Evolutionary conservation across 1,140 invertebrate genomes (phyloP).

Genomic region (Fragariocoptes setiger): DNA sequence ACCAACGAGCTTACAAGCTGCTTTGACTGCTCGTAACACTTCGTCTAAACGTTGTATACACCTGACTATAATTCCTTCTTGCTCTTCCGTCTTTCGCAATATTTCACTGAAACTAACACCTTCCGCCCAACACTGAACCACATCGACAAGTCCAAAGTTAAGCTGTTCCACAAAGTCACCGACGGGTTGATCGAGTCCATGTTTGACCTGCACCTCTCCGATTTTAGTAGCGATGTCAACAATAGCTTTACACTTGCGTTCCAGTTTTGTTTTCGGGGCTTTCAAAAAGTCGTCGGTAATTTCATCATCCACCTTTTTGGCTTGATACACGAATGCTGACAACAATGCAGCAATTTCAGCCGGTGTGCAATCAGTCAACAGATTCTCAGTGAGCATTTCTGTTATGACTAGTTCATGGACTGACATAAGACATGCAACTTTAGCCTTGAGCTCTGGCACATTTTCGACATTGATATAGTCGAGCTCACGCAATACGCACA

Average conservation of each 20-base stretch:
- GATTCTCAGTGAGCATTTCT: constrained; percentile 72
- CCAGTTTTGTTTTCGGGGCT: constrained; percentile 8
- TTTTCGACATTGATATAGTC: constrained; percentile 32
- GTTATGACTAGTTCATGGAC: constrained; percentile 70
- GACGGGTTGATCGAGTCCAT: constrained; percentile 21
- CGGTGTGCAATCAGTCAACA: constrained; percentile 45
- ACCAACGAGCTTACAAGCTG: constrained; percentile 67
- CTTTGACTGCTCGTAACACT: constrained; percentile 57
- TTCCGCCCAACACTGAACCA: constrained; percentile 80
- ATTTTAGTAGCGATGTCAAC: constrained; percentile 21
- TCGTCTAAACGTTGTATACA: constrained; percentile 89
- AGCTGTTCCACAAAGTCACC: constrained; percentile 28
- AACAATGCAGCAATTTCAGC: constrained; percentile 70
- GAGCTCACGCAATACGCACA: constrained; percentile 41
- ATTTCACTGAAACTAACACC: constrained; percentile 51
- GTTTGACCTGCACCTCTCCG: constrained; percentile 21
- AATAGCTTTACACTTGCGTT: constrained; percentile 12
- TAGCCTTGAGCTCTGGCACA: constrained; percentile 45
- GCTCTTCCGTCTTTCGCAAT: constrained; percentile 56
- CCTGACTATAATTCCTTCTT: constrained; percentile 89
- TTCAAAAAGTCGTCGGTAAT: constrained; percentile 8
- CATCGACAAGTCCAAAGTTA: constrained; percentile 63
- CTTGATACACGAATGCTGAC: constrained; percentile 68
- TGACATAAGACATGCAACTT: constrained; percentile 81
- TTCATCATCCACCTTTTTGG: constrained; percentile 27